Conservation (phyloP, 2,113 vertebrate genomes). For the Dasyornis broadbenti region DNA sequence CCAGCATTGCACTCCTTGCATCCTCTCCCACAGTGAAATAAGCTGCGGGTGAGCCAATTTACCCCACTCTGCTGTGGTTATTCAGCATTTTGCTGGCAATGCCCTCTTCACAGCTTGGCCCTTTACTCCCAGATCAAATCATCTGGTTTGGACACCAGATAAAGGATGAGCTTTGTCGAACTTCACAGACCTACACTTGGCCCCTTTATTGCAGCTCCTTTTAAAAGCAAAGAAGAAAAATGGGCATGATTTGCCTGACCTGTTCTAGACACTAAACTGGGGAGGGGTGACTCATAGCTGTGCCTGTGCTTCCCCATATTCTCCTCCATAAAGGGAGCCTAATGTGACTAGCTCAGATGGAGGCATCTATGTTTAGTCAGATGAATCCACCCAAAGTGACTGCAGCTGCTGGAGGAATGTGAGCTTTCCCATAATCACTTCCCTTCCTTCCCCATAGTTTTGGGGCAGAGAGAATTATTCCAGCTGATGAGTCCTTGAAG, state of each 20-base stretch:
- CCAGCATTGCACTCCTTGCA: neutral
- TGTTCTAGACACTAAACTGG: neutral
- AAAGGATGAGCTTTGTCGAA: neutral
- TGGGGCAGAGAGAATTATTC: conserved; percentile 23
- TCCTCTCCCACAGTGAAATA: neutral
- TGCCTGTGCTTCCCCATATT: neutral
- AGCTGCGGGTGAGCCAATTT: neutral
- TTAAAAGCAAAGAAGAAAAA: neutral
- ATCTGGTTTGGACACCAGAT: neutral
- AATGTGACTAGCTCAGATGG: neutral
- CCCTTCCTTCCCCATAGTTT: conserved; percentile 36
- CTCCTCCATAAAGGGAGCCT: neutral
- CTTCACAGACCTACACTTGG: neutral
- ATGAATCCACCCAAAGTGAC: conserved; percentile 38
- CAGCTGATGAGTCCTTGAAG: conserved; percentile 38
- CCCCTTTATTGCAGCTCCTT: neutral
- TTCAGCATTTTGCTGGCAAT: neutral
- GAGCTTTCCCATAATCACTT: conserved; percentile 18
- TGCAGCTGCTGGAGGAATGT: conserved; percentile 47
- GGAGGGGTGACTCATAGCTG: neutral
- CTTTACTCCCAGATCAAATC: neutral
- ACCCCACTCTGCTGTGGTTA: neutral
- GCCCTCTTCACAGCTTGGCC: neutral
- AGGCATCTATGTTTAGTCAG: conserved; percentile 29
- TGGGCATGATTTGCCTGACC: neutral